Base-by-base conservation (phyloP, 2,113 vertebrate species). In the Mionectes macconnelli region DNA sequence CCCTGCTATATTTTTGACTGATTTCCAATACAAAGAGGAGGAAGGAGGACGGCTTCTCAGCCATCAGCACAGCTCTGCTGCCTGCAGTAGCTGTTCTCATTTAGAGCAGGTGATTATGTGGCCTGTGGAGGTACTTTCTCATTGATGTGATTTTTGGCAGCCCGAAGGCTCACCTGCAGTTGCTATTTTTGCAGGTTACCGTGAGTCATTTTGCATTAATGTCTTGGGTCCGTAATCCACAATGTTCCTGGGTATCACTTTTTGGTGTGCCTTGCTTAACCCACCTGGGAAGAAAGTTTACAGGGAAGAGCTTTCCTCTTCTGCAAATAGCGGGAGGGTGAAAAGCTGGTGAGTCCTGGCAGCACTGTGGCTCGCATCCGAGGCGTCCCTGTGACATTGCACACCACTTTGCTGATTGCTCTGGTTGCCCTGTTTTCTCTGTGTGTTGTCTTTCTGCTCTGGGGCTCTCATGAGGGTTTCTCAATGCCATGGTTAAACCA, bases 391-490 rank as follows among this genome's bases (percentile, higher is more conserved):
- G 18, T 0, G 5, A 21, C 3, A 1, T 64, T 75, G 63, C 0
- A 0, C 28, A 18, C 11, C 0, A 0, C 19, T 88, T 53, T 0
- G 0, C 11, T 6, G 40, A 1, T 49, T 53, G 42, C 30, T 75
- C 31, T 0, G 0, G 9, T n/a, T 12, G n/a, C 79, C 23, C 44
- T 3, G 0, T 23, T 84, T 56, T 55, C 4, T 4, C n/a, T 69
- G 9, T 9, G 1, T 40, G 10, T 25, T 19, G 2, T 59, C 27
- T 49, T 30, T 3, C 37, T 20, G 35, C 60, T 82, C 74, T 33
- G 37, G 24, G n/a, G 21, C 31, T 4, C 16, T 49, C 49, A 33
- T 0, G 6, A 81, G 45, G 19, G 19, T 83, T 90, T 86, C 33
- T 39, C 27, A 50, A 6, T 12, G 27, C 27, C 0, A 0, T 24